Conservation (phyloP, 1,140 invertebrate genomes). For the Calephelis nemesis region DNA sequence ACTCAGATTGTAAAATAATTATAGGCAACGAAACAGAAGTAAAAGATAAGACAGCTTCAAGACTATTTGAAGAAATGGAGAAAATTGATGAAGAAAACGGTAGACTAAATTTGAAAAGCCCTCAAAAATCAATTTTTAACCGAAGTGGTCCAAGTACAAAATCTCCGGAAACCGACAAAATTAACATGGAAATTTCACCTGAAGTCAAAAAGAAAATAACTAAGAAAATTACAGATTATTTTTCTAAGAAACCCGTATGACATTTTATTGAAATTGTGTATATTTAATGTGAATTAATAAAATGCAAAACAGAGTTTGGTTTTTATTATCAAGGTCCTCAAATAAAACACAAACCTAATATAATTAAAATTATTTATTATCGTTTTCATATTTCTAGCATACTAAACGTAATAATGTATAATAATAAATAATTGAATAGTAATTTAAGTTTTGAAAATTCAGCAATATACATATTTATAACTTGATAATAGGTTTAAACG, state of each 20-base stretch:
- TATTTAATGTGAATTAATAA: constrained; percentile 13
- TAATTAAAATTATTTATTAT: constrained; percentile 82
- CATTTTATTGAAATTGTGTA: constrained; percentile 12
- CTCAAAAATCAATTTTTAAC: constrained; percentile 31
- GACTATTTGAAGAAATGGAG: constrained; percentile 54
- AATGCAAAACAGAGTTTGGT: too few species aligned
- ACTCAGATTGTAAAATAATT: constrained; percentile 10
- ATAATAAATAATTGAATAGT: constrained; percentile 80
- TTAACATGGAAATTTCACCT: constrained; percentile 38
- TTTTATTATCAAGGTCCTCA: neutral
- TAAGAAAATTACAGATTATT: constrained; percentile 68
- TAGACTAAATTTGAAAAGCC: constrained; percentile 44
- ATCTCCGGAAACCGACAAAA: constrained; percentile 32
- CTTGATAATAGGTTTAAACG: constrained; percentile 67
- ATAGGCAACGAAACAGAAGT: constrained; percentile 15
- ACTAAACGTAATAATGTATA: constrained; percentile 81
- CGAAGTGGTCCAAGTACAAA: constrained; percentile 12
- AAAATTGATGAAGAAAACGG: constrained; percentile 50
- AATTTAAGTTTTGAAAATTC: constrained; percentile 76
- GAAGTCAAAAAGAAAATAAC: constrained; percentile 74
- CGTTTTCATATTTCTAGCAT: constrained; percentile 81
- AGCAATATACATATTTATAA: constrained; percentile 75
- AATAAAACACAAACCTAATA: constrained; percentile 76
- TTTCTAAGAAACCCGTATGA: constrained; percentile 57
- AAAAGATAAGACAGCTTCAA: constrained; percentile 31